These are phyloP conservation scores for Laticauda laticaudata DNA, from an alignment of 2,113 vertebrate species.

Conservation along the genomic window DNA sequence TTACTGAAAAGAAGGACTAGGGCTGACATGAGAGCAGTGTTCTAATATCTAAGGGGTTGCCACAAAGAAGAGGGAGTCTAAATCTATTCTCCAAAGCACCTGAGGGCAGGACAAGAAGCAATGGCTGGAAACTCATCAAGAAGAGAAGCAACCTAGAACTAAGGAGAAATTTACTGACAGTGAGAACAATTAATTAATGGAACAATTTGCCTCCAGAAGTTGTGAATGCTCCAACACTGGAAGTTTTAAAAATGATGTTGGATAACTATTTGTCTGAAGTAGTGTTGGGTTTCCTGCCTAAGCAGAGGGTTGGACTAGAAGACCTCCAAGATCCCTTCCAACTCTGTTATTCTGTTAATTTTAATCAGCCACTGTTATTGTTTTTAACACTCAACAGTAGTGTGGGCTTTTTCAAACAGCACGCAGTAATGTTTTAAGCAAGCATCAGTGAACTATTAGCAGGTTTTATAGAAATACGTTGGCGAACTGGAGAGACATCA, in stretches of 20 bases:
- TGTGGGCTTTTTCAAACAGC: not conserved
- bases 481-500: not conserved
- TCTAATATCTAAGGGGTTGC: not conserved
- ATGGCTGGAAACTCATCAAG: not conserved
- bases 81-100: not conserved
- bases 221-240: not conserved
- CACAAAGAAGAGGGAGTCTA: not conserved
- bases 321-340: not conserved
- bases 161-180: not conserved
- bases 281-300: accelerated
- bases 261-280: not conserved
- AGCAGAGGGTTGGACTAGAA: not conserved
- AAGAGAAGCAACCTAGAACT: not conserved
- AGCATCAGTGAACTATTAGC: not conserved
- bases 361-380: not conserved
- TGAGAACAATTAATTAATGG: not conserved
- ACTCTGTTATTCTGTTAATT: not conserved
- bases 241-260: not conserved
- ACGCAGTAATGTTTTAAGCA: not conserved
- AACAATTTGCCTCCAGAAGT: not conserved
- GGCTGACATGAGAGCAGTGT: not conserved
- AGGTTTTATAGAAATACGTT: not conserved
- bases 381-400: not conserved
- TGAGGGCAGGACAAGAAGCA: not conserved
- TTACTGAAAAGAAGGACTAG: not conserved